Conservation (phyloP, 2,113 vertebrate genomes). For the Lipophrys pholis region DNA sequence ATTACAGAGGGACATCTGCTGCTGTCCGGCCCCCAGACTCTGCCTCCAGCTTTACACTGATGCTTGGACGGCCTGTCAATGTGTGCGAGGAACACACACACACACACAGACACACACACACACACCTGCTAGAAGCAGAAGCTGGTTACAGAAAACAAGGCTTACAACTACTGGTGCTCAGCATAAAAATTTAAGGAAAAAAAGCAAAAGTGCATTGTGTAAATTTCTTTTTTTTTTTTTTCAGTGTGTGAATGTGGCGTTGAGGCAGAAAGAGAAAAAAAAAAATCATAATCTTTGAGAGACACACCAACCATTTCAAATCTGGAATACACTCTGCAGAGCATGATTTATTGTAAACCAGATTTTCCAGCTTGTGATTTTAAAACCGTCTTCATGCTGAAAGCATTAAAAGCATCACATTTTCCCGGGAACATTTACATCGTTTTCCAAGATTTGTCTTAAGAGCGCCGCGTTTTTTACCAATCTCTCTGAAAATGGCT, state of each 20-base stretch:
- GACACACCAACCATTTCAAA: slow-evolving; percentile 25
- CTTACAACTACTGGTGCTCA: neutral
- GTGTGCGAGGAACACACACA: slow-evolving; percentile 40
- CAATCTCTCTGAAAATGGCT: slow-evolving; percentile 15
- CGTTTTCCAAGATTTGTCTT: slow-evolving; percentile 27
- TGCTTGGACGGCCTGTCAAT: slow-evolving; percentile 76
- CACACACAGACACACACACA: neutral
- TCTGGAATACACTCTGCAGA: slow-evolving; percentile 26
- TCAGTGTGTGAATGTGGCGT: neutral
- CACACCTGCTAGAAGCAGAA: slow-evolving; percentile 38
- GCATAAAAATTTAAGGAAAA: neutral
- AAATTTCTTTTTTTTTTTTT: too few relatives aligned
- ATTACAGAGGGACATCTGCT: slow-evolving; percentile 85
- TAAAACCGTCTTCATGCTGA: slow-evolving; percentile 33
- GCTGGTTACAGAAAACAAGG: slow-evolving; percentile 19
- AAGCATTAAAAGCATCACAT: slow-evolving; percentile 31
- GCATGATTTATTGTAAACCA: slow-evolving; percentile 42
- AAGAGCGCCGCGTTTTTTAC: slow-evolving; percentile 11
- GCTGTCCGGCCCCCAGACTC: slow-evolving; percentile 64
- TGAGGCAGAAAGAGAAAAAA: neutral
- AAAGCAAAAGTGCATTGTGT: neutral
- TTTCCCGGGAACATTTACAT: slow-evolving; percentile 46
- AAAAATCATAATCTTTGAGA: slow-evolving; percentile 2
- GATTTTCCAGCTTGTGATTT: slow-evolving; percentile 58
- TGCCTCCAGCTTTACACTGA: slow-evolving; percentile 68